Base-by-base conservation (phyloP, 2,113 vertebrate species). In the Mungos mungo region DNA sequence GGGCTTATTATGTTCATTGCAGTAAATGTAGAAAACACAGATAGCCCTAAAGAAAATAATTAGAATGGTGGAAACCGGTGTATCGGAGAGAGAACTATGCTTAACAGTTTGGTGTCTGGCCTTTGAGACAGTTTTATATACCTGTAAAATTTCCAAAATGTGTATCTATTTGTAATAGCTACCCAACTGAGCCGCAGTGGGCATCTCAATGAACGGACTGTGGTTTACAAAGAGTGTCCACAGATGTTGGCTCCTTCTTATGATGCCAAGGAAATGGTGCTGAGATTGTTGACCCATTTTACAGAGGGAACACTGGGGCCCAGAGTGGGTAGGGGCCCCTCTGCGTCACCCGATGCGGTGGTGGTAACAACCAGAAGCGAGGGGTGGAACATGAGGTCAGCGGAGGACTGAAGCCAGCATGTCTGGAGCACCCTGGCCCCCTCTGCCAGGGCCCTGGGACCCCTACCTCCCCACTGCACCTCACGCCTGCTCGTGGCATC, bases 11-110 rank as follows among this genome's bases (percentile, higher is more conserved):
- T 35, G 38, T 47, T 69, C 79, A n/a, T 27, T 66, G 68, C 74
- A 69, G 38, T 74, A 50, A 54, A 88, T 71, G 69, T 31, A 69
- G 93, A 88, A 91, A 96, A 92, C 54, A 82, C 50, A 96, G 68
- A 52, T 57, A 77, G 63, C 66, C 41, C 19, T 45, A 29, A 76
- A 74, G 69, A 90, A 92, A 41, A 47, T 47, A 50, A 25, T 88
- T 7, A 47, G 13, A 69, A 83, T 1, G 4, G 7, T 27, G 29
- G 45, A 68, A 41, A 23, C 88, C 38, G 13, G 18, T 47, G 19
- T 80, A 0, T 71, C 57, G 52, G 63, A 35, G 50, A 71, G 63
- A 71, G 63, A 90, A 31, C 19, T 14, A 5, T 54, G 45, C 9
- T 66, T 69, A 3, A 35, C 6, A 12, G 60, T 57, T 54, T n/a